These are phyloP conservation scores for Camelus bactrianus DNA, from an alignment of 2,113 vertebrate genomes.

Conservation along the genomic window DNA sequence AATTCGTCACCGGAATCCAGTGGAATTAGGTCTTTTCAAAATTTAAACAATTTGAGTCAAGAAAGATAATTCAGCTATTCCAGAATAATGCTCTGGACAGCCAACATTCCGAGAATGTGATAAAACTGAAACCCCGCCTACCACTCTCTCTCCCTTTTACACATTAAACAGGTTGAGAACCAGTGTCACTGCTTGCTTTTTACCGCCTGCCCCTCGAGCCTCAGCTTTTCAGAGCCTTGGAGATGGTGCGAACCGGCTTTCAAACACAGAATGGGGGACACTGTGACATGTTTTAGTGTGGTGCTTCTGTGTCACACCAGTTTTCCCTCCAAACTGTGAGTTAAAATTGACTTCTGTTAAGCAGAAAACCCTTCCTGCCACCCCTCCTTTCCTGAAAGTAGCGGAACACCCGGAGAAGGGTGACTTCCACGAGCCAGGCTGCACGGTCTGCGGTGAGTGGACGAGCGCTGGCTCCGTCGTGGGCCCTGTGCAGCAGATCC, in stretches of 20 bases:
- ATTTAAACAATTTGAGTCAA: background rate
- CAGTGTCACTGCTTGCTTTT: background rate
- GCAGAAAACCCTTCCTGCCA: background rate
- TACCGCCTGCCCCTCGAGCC: background rate
- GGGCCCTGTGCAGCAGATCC: background rate
- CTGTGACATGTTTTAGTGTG: fast-evolving
- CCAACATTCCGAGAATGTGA: conserved; percentile 54
- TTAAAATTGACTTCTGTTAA: background rate
- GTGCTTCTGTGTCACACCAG: too few species aligned
- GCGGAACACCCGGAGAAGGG: fast-evolving
- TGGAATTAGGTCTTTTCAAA: conserved; percentile 48
- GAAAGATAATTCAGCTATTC: background rate
- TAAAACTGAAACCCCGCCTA: background rate
- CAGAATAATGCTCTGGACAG: conserved; percentile 16
- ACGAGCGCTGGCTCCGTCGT: fast-evolving
- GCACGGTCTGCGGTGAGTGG: fast-evolving
- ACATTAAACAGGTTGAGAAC: conserved; percentile 69
- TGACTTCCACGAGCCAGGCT: fast-evolving
- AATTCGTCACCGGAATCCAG: background rate
- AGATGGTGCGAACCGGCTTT: too few species aligned
- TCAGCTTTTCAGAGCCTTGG: background rate
- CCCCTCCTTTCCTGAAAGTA: background rate
- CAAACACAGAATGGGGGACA: fast-evolving
- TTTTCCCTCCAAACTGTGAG: too few species aligned
- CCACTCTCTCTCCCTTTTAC: conserved; percentile 31